A percentile compares a stretch with the other conserved stretches of the same genome.
phyloP scores from a whole-genome alignment of 2,113 vertebrate species.

The Python bivittatus region DNA sequence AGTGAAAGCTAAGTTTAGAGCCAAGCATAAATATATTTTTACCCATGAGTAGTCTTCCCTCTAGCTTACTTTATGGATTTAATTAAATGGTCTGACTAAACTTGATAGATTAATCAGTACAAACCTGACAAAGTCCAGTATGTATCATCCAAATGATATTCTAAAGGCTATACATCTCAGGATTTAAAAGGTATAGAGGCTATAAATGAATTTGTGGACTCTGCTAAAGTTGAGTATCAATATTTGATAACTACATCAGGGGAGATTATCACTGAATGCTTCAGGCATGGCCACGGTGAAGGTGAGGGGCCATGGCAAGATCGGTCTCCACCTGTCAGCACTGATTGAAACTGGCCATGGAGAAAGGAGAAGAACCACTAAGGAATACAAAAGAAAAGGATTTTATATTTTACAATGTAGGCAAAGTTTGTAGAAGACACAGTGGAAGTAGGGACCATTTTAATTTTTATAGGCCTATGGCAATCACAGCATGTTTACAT shows the following conservation, averaged over 20 bases:
- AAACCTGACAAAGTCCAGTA: not conserved
- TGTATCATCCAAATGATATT: constrained; percentile 3
- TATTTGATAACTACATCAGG: not conserved
- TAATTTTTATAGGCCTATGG: too few relatives aligned
- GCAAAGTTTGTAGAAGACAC: not conserved
- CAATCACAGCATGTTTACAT: too few relatives aligned
- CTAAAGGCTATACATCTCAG: not conserved
- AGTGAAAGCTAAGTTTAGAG: not conserved
- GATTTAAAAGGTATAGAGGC: not conserved
- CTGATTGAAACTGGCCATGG: not conserved
- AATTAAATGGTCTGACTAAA: constrained; percentile 7
- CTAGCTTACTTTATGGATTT: not conserved
- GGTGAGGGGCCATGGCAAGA: too few relatives aligned
- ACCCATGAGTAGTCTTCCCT: not conserved
- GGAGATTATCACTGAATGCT: not conserved
- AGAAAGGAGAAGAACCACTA: not conserved
- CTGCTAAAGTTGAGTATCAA: not conserved
- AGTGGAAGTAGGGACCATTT: too few relatives aligned
- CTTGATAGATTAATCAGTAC: constrained; percentile 12
- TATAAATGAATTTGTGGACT: not conserved
- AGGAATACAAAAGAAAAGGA: not conserved
- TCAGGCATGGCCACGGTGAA: not conserved
- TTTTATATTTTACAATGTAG: not conserved
- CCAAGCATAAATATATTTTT: constrained; percentile 11
- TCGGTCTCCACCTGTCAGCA: not conserved